phyloP scores from a whole-genome alignment of 1,140 invertebrate genomes.

The Pogonus chalceus region DNA sequence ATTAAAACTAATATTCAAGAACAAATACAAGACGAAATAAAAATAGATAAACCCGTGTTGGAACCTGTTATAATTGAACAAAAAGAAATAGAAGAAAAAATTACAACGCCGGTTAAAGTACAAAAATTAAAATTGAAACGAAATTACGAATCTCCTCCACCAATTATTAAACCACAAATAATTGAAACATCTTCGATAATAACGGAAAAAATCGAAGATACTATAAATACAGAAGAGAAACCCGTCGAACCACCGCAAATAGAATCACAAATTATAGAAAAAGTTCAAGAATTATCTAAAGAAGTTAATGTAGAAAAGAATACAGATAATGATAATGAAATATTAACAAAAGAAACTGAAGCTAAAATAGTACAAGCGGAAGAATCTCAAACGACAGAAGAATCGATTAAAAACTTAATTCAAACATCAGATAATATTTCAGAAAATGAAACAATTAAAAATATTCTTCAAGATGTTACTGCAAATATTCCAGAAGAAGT shows the following conservation, averaged over 20 bases:
- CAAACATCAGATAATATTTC: neutral
- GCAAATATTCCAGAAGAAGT: neutral
- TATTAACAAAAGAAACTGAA: neutral
- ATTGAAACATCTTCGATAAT: neutral
- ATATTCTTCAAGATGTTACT: neutral
- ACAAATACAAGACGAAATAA: neutral
- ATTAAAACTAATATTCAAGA: neutral
- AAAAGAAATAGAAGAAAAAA: neutral
- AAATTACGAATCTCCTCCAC: neutral
- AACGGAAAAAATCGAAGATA: neutral
- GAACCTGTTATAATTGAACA: neutral
- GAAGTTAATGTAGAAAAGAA: too few relatives aligned
- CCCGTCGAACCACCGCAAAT: too few relatives aligned
- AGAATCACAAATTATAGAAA: neutral
- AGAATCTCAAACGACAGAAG: neutral
- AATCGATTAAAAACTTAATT: neutral
- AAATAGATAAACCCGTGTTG: neutral
- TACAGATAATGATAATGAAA: neutral
- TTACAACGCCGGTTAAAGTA: neutral
- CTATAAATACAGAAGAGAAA: too few relatives aligned
- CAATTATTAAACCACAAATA: neutral
- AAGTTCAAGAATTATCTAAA: too few relatives aligned
- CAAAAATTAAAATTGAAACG: neutral
- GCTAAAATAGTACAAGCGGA: neutral
- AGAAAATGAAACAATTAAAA: neutral